Evolutionary conservation across 2,888 invertebrate genomes (phyloP), one percentile per base, ranked within the genome.

Genomic region (Drosophila paucipuncta): DNA sequence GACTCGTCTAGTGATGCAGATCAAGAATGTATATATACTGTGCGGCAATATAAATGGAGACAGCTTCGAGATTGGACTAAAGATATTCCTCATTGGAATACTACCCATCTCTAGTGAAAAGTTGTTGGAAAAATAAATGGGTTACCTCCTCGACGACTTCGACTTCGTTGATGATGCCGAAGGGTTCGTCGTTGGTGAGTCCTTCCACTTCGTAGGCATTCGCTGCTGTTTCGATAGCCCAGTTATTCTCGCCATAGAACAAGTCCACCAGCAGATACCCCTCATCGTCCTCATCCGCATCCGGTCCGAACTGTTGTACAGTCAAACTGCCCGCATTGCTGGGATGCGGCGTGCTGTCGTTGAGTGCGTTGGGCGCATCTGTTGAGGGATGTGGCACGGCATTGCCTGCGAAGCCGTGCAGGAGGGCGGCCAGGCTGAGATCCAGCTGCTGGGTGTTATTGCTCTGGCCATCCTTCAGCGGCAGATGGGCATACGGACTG

Each of bases 401-500:
- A 65, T 64, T 52, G 18, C 50, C 69, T 5, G 70, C 80, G 37
- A 91, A 81, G 4, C 83, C 85, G 11, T 92, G 88, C 1, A 92
- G 64, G 4, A 89, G 78, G 2, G 85, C 89, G 4, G 92, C 90
- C 58, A 92, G 50, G 33, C 84, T 88, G 25, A 92, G 66, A 79
- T 92, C 91, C 59, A 91, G 63, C 28, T 83, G 83, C 30, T 83
- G 83, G 9, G 72, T 80, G 49, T 69, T 84, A 31, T 95, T 73
- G 31, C 80, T 76, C 81, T 94, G 76, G 93, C 95, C 78, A 94
- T 91, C 86, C 93, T 94, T 84, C 80, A 94, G 78, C 9, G 93
- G 92, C 54, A 93, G 78, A 64, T 91, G 87, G 25, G 87, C 91
- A 65, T 92, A 92, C 3, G 89, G 91, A 58, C 83, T 88, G 73